Base-by-base conservation (phyloP, 2,888 invertebrate genomes). In the Thyatira batis region DNA sequence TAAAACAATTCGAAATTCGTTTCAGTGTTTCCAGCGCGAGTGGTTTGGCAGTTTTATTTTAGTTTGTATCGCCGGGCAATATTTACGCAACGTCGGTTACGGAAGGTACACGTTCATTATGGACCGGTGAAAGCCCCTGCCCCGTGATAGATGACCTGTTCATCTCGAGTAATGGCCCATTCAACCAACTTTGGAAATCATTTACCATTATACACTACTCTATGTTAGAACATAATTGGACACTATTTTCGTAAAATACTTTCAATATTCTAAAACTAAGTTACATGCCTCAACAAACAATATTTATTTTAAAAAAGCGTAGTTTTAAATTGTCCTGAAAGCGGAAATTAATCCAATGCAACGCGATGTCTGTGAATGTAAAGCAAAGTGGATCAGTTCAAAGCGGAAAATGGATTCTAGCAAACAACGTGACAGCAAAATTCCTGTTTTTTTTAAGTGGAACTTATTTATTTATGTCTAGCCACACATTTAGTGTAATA, bases 91-190 rank as follows among this genome's bases (percentile, higher is more conserved):
- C 43, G 57, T 56, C 55, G 67, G 72, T 71, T 65, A 61, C 58
- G 63, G 61, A 58, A 67, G 64, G 69, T 67, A 65, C 65, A 65
- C 80, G 71, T 80, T 85, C 82, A 86, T 87, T 85, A 85, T 73
- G 69, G 66, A 51, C 63, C 67, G 77, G 56, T 78, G 80, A 84
- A 84, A 81, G 81, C 82, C 71, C 63, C 70, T 49, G 49, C 49
- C 62, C 63, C 73, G 79, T 86, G 87, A 88, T 85, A 84, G 84
- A 87, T 85, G 79, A 73, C 76, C 77, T 71, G 80, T 76, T 82
- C 82, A 79, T 76, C 76, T 74, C 78, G 78, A 87, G 84, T 88
- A 87, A 89, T 86, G 81, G 82, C 64, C 76, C 73, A 80, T 80
- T 82, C 74, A 73, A 69, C 67, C 70, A 74, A 73, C 78, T 80